Base-by-base conservation (phyloP, 2,797 vertebrate species). In the Rhynchotus rufescens region DNA sequence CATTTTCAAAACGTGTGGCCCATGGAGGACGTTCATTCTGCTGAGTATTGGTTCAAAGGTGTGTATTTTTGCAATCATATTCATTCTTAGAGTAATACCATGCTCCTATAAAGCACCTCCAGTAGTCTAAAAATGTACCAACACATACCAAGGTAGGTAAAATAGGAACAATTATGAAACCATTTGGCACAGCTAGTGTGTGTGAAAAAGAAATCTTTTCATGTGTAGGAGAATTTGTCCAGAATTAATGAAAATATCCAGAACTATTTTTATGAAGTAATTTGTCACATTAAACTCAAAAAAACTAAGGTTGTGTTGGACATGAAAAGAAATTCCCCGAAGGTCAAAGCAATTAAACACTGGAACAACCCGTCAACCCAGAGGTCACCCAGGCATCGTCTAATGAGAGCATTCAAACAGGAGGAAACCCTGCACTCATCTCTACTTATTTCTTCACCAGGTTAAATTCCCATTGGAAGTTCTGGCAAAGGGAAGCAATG, bases 261-360 rank as follows among this genome's bases (percentile, higher is more conserved):
- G 77, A 67, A 77, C 82, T 94, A 93, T 91, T 94, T 96, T 96
- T 92, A 95, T 89, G 84, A 94, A 96, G 93, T 89, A 93, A 96
- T 96, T 96, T 96, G 93, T 96, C 93, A 91, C 94, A 94, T 95
- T 95, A 96, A 90, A 86, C 93, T 81, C 81, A 94, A 96, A 88
- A 94, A 96, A 85, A 32, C 74, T 69, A 81, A 90, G 95, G 94
- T 96, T 93, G 89, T 85, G 90, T 95, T 87, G 86, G 93, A 94
- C 94, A 96, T 95, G 94, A 96, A 95, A 96, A 94, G 94, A 96
- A 96, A 95, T 86, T 95, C 94, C 88, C 86, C 15, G 74, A 95
- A 92, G 91, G 94, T 96, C 94, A 93, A 95, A 95, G 91, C 94
- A 95, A 96, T 96, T 96, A 96, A 96, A 96, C 86, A 92, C 84